phyloP scores from a whole-genome alignment of 1,140 invertebrate genomes.

The Drosophila kepulauana region DNA sequence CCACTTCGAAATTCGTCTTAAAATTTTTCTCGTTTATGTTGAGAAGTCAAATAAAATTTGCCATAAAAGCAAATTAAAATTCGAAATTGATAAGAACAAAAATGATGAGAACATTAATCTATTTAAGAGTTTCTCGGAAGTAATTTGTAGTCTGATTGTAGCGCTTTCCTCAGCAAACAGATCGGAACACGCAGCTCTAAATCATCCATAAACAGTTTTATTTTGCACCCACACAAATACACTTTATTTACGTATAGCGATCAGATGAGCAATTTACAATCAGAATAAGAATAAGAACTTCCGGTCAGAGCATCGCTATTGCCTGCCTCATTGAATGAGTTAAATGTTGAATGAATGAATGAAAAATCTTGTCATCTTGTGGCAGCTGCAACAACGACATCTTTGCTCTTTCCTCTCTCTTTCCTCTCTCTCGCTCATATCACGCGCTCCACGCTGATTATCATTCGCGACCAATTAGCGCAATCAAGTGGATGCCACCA shows the following conservation, averaged over 20 bases:
- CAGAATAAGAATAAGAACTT: conserved; percentile 47
- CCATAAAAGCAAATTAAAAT: too few relatives aligned
- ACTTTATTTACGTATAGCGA: neutral
- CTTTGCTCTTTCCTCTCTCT: neutral
- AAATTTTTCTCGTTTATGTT: too few relatives aligned
- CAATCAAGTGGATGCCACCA: conserved; percentile 62
- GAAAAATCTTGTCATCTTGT: conserved; percentile 52
- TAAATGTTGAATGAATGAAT: conserved; percentile 38
- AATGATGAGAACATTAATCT: neutral
- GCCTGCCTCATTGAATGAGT: conserved; percentile 40
- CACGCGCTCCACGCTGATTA: conserved; percentile 31
- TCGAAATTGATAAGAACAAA: neutral
- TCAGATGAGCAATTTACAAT: conserved; percentile 38
- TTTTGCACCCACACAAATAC: conserved; percentile 6
- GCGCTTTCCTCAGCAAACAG: neutral
- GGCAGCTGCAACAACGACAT: neutral
- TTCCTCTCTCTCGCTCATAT: conserved; percentile 7
- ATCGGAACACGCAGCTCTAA: neutral
- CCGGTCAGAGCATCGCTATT: conserved; percentile 37
- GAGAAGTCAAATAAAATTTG: too few relatives aligned
- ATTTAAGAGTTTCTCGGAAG: neutral
- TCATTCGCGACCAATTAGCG: conserved; percentile 74
- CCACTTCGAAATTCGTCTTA: too few relatives aligned
- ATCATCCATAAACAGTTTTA: neutral
- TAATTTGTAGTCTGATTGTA: neutral